Base-by-base conservation (phyloP, 2,113 vertebrate species). In the Gobius niger region DNA sequence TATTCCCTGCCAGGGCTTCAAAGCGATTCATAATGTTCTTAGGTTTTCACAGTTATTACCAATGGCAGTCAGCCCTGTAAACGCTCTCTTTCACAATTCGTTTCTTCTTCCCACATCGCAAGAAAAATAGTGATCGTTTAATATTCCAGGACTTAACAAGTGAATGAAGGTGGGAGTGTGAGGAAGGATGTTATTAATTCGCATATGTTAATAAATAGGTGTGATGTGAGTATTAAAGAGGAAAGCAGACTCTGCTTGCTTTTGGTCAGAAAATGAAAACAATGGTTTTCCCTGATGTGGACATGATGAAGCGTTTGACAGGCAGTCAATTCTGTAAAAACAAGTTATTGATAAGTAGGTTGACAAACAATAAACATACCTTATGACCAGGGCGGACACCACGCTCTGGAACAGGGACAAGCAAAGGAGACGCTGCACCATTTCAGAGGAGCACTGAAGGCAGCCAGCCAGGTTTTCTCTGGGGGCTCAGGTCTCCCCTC, bases 21-120 rank as follows among this genome's bases (percentile, higher is more conserved):
- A 72, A 87, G 65, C 47, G 64, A 75, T 72, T 77, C 19, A 50
- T 89, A 65, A 78, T 65, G 68, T 73, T 82, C 72, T 84, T 64
- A 64, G 73, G 50, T 65, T 82, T 76, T 73, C 66, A 78, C 72
- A 68, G 46, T 83, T 72, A 76, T 74, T 73, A 69, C 49, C 14
- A 3, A 51, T 60, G 67, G 63, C 76, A 80, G 64, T 51, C 69
- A 19, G 49, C 16, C 2, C 44, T 62, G 65, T 42, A 42, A 61
- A 47, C 5, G 56, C 67, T 65, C 68, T 47, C 12, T 57, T 68
- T 64, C 77, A 34, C 14, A 34, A 67, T 40, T 40, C 24, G 47
- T 64, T 9, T 50, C 60, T 78, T 34, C 68, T 56, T 70, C 65
- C 66, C 5, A 46, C 78, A 42, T 14, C 16, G 0, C 11, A 13